Base-by-base conservation (phyloP, 1,140 invertebrate species). In the Leptinotarsa texana region DNA sequence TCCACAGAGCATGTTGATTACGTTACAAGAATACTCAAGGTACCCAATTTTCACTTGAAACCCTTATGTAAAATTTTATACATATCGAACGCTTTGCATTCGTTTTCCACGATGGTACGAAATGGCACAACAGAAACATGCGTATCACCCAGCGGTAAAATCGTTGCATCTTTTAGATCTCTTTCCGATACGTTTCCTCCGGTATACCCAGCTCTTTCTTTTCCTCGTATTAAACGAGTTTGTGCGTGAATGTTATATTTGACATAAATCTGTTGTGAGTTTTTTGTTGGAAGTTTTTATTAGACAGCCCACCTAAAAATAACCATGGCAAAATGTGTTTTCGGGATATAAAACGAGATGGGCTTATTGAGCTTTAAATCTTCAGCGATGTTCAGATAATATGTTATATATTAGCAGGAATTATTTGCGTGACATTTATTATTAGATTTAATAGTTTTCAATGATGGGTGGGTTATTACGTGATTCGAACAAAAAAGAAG, bases 141-240 rank as follows among this genome's bases (percentile, higher is more conserved):
- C 78, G 78, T 79, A 79, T 75, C 75, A 77, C 63, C 73, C 74
- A 70, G 74, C 78, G 75, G 77, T 79, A 73, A 78, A 72, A 65
- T 63, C 61, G 63, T 73, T 73, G 48, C 69, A 71, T 71, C 69
- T 71, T 49, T 21, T 33, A 73, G 71, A 73, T 73, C 71, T 73
- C 69, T 71, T 71, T 71, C 61, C 69, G 69, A 71, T 71, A 71
- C 69, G 57, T 62, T 71, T 27, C 61, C 27, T 24, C 57, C 49
- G 18, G 61, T 27, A 71, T 71, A 61, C 8, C 65, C 27, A 48
- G 68, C 74, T 75, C 74, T 47, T 33, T 75, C 70, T 27, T 22
- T 33, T 47, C 24, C 24, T 42, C 42, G 24, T 68, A 24, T 17
- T 27, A 33, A 66, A 21, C 33, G 33, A 33, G 27, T 66, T 66